Conservation (phyloP, 2,888 invertebrate species). For the Oscheius sp. region DNA sequence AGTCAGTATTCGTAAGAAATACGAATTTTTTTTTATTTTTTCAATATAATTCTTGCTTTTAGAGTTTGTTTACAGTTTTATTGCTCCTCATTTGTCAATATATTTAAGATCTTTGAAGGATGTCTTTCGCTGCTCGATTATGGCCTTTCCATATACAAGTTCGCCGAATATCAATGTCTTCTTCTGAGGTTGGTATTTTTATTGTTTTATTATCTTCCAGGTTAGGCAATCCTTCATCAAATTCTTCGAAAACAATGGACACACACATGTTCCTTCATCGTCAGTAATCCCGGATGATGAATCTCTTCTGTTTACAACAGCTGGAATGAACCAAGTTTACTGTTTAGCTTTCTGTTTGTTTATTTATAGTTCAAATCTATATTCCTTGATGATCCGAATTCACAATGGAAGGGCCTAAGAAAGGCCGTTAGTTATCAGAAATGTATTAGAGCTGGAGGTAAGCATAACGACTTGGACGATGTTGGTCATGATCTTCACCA, state of each 20-base stretch:
- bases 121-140: no score
- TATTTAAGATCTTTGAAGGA: no score
- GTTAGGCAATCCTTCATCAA: conserved; percentile 78
- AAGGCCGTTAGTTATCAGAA: conserved; percentile 94
- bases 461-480: conserved; percentile 97
- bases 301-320: conserved; percentile 93
- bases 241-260: conserved; percentile 81
- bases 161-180: no score
- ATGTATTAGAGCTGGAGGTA: conserved; percentile 95
- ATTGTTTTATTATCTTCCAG: conserved; percentile 20
- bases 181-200: neutral
- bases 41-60: no score
- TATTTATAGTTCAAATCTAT: conserved; percentile 86
- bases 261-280: conserved; percentile 93
- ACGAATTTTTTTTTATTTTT: no score
- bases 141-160: no score
- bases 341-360: neutral
- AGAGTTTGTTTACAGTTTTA: no score
- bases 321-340: conserved; percentile 93
- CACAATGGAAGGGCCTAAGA: conserved; percentile 85
- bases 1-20: no score
- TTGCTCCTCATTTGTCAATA: no score
- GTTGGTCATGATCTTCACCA: conserved; percentile 99
- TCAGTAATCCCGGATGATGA: conserved; percentile 96
- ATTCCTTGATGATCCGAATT: conserved; percentile 83